Conservation (phyloP, 2,113 vertebrate genomes). For the Poecilia latipinna region DNA sequence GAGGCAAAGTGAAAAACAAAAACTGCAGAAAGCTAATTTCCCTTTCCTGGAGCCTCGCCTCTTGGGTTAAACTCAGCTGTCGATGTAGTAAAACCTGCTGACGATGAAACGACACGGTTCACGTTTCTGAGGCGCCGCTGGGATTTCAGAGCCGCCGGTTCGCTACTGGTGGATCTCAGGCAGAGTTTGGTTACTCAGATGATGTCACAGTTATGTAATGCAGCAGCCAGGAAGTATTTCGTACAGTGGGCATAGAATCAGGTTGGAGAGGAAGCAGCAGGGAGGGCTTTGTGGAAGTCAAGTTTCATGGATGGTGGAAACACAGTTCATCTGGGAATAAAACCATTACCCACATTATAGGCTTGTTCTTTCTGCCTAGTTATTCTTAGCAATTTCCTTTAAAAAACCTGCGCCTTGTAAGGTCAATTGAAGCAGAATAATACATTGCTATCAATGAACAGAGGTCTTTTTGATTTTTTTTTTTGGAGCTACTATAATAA, state of each 20-base stretch:
- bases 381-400: neutral
- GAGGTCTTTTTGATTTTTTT: neutral
- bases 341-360: neutral
- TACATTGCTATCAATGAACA: neutral
- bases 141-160: no score
- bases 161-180: neutral
- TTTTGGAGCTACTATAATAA: neutral
- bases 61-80: no score
- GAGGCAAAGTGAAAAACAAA: no score
- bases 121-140: no score
- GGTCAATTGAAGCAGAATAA: neutral
- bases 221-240: neutral
- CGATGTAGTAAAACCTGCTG: no score
- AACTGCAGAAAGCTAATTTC: no score
- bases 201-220: constrained; percentile 5
- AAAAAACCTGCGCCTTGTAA: neutral
- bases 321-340: neutral
- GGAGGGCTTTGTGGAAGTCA: neutral
- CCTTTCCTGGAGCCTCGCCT: neutral
- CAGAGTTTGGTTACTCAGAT: neutral
- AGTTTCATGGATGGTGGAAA: neutral
- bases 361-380: neutral
- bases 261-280: neutral
- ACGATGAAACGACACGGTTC: no score
- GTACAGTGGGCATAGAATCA: neutral